Base-by-base conservation (phyloP, 2,888 invertebrate species). In the Magallana nippona region DNA sequence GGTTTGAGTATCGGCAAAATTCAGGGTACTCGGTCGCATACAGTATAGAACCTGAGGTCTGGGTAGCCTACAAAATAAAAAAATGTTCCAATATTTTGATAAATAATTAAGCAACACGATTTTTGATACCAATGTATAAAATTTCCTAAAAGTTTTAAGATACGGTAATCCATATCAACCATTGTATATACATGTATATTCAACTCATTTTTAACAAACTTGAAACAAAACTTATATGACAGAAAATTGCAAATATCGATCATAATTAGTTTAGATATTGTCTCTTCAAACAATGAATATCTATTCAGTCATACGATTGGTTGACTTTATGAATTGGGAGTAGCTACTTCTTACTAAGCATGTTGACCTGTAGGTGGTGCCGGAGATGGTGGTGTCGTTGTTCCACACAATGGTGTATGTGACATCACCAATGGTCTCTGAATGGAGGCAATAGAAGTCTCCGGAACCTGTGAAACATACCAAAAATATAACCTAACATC, bases 341-440 rank as follows among this genome's bases (percentile, higher is more conserved):
- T 44, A 44, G 44, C 44, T 8, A 22, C 8, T 71, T 85, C 88
- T 84, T 87, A 90, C 90, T 22, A 86, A 79, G 79, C 90, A 90
- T 2, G 89, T 87, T 71, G 85, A 87, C 57, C 86, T 86, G 81
- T 82, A 88, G 1, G 87, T 89, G 2, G 86, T 80, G 15, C 84
- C 88, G 80, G 89, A 86, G 11, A 86, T 86, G 1, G 83, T 85
- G 1, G 83, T 82, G 19, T 88, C 89, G 22, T 88, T 87, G 60
- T 90, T 89, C 82, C 87, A 90, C 8, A 86, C 79, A 13, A 84
- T 86, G 19, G 87, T 60, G 78, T 88, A 90, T 0, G 83, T 87
- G 44, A 86, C 82, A 17, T 78, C 84, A 27, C 77, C 83, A 22
- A 79, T 82, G 2, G 27, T 55, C 10, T 85, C 55, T 78, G 81